Evolutionary conservation across 2,797 vertebrate species (phyloP).

Genomic region (Chelonia mydas): DNA sequence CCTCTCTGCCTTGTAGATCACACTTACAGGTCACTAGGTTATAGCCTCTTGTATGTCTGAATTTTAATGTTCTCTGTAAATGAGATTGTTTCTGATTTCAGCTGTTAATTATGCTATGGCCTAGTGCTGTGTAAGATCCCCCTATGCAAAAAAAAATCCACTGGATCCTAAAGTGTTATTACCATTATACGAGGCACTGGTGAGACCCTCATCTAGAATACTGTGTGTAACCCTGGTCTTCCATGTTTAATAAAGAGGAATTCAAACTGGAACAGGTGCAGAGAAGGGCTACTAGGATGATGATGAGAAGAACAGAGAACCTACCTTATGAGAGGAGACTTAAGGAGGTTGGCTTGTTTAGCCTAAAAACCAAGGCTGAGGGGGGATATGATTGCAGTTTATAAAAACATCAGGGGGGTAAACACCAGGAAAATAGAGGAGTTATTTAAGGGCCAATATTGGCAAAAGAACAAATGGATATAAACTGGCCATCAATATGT

Average conservation of each 20-base stretch:
- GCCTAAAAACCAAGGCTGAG: not conserved
- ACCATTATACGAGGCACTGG: not conserved
- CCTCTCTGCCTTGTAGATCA: not conserved
- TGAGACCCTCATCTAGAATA: not conserved
- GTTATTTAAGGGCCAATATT: not conserved
- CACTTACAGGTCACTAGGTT: not conserved
- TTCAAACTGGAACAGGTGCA: not conserved
- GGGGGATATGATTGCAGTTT: not conserved
- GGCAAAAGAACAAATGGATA: not conserved
- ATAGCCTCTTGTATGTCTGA: not conserved
- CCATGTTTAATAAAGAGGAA: not conserved
- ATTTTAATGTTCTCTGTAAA: not conserved
- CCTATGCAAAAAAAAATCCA: not conserved
- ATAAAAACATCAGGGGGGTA: not conserved
- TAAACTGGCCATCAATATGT: not conserved
- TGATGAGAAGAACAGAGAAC: not conserved
- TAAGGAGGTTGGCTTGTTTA: not conserved
- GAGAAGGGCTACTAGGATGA: not conserved
- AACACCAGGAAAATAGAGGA: not conserved
- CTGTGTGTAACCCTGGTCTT: not conserved
- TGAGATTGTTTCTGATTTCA: not conserved
- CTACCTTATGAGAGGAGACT: not conserved
- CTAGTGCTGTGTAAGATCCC: not conserved
- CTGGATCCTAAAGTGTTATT: not conserved
- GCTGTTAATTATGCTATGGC: not conserved